phyloP scores from a whole-genome alignment of 2,888 invertebrate genomes.

The Dryobota labecula region DNA sequence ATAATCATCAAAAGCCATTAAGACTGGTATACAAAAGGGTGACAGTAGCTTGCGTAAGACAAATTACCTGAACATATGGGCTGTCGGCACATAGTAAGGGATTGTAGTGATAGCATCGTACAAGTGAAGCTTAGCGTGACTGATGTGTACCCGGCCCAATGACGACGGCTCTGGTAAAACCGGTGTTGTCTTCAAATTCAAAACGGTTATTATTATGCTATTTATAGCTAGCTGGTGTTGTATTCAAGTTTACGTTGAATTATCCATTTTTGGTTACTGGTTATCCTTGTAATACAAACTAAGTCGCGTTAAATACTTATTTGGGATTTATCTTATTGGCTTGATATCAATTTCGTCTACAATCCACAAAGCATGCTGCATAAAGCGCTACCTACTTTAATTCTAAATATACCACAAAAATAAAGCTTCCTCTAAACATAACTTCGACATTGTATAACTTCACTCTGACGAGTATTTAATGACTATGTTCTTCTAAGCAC shows the following conservation, averaged over 20 bases:
- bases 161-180: slow-evolving; percentile 48
- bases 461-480: slow-evolving; percentile 47
- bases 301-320: not conserved
- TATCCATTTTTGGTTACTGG: slow-evolving; percentile 7
- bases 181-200: slow-evolving; percentile 47
- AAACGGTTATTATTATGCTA: slow-evolving; percentile 40
- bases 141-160: slow-evolving; percentile 66
- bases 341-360: not conserved
- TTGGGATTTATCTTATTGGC: not conserved
- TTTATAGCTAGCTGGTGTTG: slow-evolving; percentile 17
- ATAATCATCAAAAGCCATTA: slow-evolving; percentile 38
- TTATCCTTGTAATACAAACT: slow-evolving; percentile 10
- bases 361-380: not conserved
- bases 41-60: slow-evolving; percentile 62
- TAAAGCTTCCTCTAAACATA: not conserved
- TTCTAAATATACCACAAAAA: not conserved
- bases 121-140: slow-evolving; percentile 69
- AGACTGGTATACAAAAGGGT: slow-evolving; percentile 44
- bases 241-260: slow-evolving; percentile 11
- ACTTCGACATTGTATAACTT: slow-evolving; percentile 23
- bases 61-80: slow-evolving; percentile 70
- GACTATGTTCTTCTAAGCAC: slow-evolving; percentile 29
- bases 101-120: slow-evolving; percentile 69
- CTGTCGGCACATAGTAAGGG: slow-evolving; percentile 67
- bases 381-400: not conserved